Evolutionary conservation across 2,113 vertebrate genomes (phyloP), one percentile per base, ranked within the genome.

Genomic region (Lasiurus cinereus): DNA sequence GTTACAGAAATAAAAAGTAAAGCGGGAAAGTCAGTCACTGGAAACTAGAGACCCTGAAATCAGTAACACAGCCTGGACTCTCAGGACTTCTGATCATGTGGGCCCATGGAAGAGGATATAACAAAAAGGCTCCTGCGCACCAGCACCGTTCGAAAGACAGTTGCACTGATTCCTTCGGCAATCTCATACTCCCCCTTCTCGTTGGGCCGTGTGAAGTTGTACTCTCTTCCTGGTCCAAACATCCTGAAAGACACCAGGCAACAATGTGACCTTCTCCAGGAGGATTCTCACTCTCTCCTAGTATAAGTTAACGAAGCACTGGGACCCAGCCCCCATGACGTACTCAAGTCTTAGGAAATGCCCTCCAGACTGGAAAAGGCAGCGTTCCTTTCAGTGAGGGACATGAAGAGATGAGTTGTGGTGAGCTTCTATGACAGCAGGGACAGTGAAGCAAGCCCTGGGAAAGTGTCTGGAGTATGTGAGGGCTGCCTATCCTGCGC

Each of bases 141-240:
- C 98, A 99, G 97, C 83, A 99, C 98, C 0, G 98, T 99, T n/a
- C 98, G 97, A 96, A 99, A 99, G 67, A 99, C 98, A 2, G 98
- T 98, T 0, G 98, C 98, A 27, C 98, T 98, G 91, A 99, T 98
- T 46, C 99, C 99, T 36, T 99, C 98, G 0, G 98, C 98, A 0
- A 99, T 98, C 94, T 98, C 98, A 12, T 98, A 99, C 83, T 99
- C 99, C 7, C 98, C 98, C 95, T 99, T 99, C 29, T 98, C 98
- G 1, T 99, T 99, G 15, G 98, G 98, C 94, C 98, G 96, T 0
- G 98, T 99, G 97, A 99, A 98, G 76, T 99, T 98, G 72, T 98
- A 98, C 50, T 99, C 98, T 85, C 98, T 98, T 94, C 98, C 98
- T 13, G 99, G 98, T 46, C 98, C 98, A 95, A 99, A 99, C 98